These are phyloP conservation scores for Pachliopta kotzebuea DNA, from an alignment of 2,888 invertebrate genomes.

Conservation along the genomic window DNA sequence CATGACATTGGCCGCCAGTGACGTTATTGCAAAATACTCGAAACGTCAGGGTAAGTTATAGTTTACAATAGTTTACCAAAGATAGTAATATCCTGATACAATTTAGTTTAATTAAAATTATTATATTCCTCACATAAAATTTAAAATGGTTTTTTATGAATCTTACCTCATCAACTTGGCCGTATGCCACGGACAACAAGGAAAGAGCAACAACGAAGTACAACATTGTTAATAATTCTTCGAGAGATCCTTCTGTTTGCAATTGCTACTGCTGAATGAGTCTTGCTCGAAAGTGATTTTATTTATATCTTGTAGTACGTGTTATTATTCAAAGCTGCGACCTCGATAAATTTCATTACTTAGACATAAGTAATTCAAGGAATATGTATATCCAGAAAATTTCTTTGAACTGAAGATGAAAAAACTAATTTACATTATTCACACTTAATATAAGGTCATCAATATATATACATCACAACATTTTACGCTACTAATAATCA, in stretches of 20 bases:
- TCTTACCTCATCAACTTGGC: constrained; percentile 12
- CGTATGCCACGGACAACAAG: constrained; percentile 7
- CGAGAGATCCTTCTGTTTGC: constrained; percentile 6
- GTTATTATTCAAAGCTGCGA: constrained; percentile 9
- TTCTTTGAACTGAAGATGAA: background rate
- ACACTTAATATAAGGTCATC: background rate
- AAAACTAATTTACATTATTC: background rate
- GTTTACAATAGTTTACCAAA: no score
- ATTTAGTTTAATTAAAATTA: no score
- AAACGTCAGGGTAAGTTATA: no score
- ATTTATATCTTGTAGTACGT: constrained; percentile 23
- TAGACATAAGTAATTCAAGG: background rate
- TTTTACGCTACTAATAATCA: background rate
- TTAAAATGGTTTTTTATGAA: background rate
- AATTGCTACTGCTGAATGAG: constrained; percentile 19
- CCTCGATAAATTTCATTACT: background rate
- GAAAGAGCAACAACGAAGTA: constrained; percentile 24
- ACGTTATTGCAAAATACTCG: no score
- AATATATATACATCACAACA: background rate
- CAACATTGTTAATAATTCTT: constrained; percentile 18
- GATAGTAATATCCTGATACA: no score
- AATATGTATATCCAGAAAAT: background rate
- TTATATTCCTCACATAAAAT: background rate
- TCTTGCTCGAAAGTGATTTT: background rate
- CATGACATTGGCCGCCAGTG: no score